Evolutionary conservation across 92 coral and sea anemone genomes (phyloP).

Genomic region (Bergia puertoricense): DNA sequence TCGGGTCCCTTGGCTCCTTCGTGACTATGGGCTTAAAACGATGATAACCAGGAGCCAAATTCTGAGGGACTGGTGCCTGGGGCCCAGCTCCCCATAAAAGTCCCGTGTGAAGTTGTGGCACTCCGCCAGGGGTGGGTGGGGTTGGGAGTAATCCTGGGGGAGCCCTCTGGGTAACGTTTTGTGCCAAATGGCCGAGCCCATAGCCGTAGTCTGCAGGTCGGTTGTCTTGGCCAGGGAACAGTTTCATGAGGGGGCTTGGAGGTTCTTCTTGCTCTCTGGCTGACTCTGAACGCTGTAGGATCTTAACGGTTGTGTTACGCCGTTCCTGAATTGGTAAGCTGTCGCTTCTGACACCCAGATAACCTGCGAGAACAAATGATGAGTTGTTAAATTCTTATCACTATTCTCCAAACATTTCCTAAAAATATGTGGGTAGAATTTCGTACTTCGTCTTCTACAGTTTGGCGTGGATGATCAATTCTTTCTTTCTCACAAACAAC

Average conservation of each 20-base stretch:
- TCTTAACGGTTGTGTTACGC: conserved; percentile 61
- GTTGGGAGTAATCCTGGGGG: conserved; percentile 25
- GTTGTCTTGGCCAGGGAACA: conserved; percentile 43
- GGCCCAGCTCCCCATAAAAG: conserved; percentile 13
- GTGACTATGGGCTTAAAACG: conserved; percentile 18
- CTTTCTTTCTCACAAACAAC: too few species aligned
- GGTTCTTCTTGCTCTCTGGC: conserved; percentile 23
- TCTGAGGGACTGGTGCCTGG: conserved; percentile 25
- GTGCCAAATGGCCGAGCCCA: conserved; percentile 11
- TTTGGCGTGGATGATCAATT: too few species aligned
- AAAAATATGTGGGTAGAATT: too few species aligned
- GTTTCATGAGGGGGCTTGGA: conserved; percentile 49
- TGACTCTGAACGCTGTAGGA: conserved; percentile 73
- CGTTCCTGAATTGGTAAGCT: conserved; percentile 54
- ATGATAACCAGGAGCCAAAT: conserved; percentile 41
- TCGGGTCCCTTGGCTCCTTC: conserved; percentile 41
- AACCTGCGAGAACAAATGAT: conserved; percentile 36
- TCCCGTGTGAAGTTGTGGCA: conserved; percentile 20
- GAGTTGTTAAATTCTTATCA: too few species aligned
- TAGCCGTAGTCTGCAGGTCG: conserved; percentile 37
- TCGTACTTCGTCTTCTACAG: too few species aligned
- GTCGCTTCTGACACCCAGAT: conserved; percentile 48
- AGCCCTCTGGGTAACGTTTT: neutral
- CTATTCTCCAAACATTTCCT: too few species aligned
- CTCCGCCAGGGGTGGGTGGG: conserved; percentile 44